Evolutionary conservation across 2,113 vertebrate genomes (phyloP), one percentile per base, ranked within the genome.

Genomic region (Colossoma macropomum): DNA sequence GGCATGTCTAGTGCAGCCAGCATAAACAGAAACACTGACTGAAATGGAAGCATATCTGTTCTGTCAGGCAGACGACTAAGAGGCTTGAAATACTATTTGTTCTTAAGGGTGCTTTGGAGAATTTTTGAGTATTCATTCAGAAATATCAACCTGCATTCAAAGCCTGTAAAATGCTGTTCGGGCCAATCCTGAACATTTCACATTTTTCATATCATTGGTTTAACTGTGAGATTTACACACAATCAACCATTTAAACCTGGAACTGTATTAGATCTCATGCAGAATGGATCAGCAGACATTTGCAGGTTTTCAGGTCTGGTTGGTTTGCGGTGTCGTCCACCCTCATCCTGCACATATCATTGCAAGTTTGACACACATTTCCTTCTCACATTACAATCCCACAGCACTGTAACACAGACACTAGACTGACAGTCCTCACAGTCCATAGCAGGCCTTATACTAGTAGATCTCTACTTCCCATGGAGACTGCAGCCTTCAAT

Each of bases 281-380:
- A 27, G 16, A 34, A 41, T 9, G 32, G 28, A 38, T 76, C 25
- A 25, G 41, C 1, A 27, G 25, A 30, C 34, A 9, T 38, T 38
- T 16, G 38, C 32, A 70, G 34, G 17, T 34, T 70, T 70, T 70
- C 66, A 52, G 65, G 63, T 56, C 12, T 69, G 45, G 63, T n/a
- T 38, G 9, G 21, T 34, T 68, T 79, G 21, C 45, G 34, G 52
- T 75, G 52, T 63, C 19, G 23, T 71, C 68, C 68, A 62, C 56
- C 74, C 74, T 62, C 41, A 63, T 77, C 56, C 25, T 63, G n/a
- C 16, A 52, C 2, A 77, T 9, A 52, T 45, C 38, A 79, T 9
- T 71, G 38, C 25, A 23, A 45, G 65, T 32, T 45, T 25, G 63
- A 68, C 21, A n/a, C 13, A 50, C 19, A 17, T 34, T 56, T 79